Evolutionary conservation across 1,140 invertebrate genomes (phyloP), one percentile per base, ranked within the genome.

Genomic region (Megalonaias nervosa): DNA sequence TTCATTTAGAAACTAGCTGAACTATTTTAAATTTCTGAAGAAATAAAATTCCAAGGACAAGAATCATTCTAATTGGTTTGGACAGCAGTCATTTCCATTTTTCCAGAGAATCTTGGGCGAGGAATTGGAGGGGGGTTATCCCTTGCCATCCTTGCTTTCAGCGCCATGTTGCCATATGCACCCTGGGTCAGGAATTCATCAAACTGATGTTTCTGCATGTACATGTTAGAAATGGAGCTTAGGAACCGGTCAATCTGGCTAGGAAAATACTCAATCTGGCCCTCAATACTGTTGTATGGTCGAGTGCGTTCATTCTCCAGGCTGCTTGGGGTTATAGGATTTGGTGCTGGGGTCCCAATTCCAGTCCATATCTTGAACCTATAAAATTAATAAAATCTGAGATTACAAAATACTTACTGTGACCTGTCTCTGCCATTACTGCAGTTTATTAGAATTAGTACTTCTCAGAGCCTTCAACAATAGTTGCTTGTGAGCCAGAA

Each of bases 161-260:
- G 17, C n/a, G 59, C 71, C 70, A 78, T 69, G 57, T 78, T 78
- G 65, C 64, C 61, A 11, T 67, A 26, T 70, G 74, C 69, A 56
- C 76, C 71, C 17, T 78, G 58, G 14, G 73, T 65, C 19, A 78
- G 55, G 21, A 78, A 73, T 31, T 56, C 55, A n/a, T 78, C 76
- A 60, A 78, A 73, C 65, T 67, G 73, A 11, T 31, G 59, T 23
- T 78, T 67, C 13, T 57, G 83, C 80, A 91, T 91, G 85, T 92
- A 92, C 3, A 90, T 86, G 17, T 88, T 83, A 75, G 91, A 91
- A 56, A 92, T 89, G 74, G 89, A 88, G 56, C 91, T 84, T 55
- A 92, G 71, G 66, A 92, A 88, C 48, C 76, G 84, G 76, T 91
- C 90, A 21, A 92, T 88, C 67, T 92, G 89, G 59, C 89, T 87